Evolutionary conservation across 2,888 invertebrate genomes (phyloP).

Genomic region (Cryptops parisi): DNA sequence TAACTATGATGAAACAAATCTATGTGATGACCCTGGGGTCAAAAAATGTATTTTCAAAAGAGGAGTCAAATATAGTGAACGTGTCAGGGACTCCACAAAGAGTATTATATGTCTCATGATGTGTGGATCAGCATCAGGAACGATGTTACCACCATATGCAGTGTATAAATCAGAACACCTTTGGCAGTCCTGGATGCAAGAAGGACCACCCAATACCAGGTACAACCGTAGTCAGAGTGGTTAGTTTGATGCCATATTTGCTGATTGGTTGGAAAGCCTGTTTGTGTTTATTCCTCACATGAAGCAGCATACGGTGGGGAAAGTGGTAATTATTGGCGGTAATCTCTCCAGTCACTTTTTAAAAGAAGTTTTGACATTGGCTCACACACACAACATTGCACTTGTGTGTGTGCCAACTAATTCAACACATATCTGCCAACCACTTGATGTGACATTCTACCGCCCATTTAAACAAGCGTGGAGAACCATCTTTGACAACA

Average conservation of each 20-base stretch:
- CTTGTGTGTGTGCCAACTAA: no score
- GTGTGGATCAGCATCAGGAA: neutral
- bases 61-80: neutral
- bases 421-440: no score
- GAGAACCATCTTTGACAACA: no score
- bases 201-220: neutral
- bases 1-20: neutral
- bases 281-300: neutral
- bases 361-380: no score
- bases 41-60: neutral
- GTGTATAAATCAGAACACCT: neutral
- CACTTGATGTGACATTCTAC: no score
- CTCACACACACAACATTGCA: no score
- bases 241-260: neutral
- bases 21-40: neutral
- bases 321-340: conserved; percentile 6
- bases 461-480: no score
- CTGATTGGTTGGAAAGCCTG: neutral
- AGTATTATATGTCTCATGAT: neutral
- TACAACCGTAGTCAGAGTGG: neutral
- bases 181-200: neutral
- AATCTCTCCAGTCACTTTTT: conserved; percentile 6
- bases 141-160: neutral
- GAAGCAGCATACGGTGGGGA: neutral
- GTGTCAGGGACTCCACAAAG: neutral